Percentiles rank a stretch among this genome's conserved stretches.
Evolutionary conservation across 2,797 vertebrate genomes (phyloP).

Genomic region (Chrysocyon brachyurus): DNA sequence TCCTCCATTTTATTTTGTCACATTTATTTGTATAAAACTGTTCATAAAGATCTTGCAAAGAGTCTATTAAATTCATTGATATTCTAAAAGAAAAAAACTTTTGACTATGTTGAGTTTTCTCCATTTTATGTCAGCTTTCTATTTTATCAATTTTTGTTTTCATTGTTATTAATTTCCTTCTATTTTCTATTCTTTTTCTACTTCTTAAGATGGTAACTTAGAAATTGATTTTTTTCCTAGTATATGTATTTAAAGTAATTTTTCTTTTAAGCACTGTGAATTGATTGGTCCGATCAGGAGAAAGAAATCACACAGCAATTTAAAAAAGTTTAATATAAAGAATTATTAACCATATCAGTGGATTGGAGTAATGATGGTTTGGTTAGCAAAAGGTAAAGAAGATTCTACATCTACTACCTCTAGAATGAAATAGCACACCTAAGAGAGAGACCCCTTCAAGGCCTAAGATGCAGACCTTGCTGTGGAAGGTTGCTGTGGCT

Average conservation of each 20-base stretch:
- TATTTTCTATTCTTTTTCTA: not conserved
- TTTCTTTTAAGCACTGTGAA: not conserved
- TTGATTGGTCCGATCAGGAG: not conserved
- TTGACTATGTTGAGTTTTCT: slow-evolving; percentile 11
- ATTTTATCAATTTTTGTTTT: not conserved
- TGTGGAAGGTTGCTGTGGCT: not conserved
- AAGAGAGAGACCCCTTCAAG: not conserved
- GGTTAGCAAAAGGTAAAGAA: not conserved
- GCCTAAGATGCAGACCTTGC: not conserved
- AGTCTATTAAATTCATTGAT: not conserved
- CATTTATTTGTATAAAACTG: slow-evolving; percentile 35
- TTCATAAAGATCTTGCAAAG: not conserved
- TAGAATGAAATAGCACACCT: not conserved
- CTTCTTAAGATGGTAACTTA: not conserved
- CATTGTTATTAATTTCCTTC: not conserved
- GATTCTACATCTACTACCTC: not conserved
- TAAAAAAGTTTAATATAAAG: not conserved
- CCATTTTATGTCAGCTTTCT: slow-evolving; percentile 8
- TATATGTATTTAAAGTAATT: not conserved
- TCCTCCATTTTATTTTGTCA: not conserved
- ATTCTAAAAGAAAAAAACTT: not conserved
- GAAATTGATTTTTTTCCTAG: not conserved
- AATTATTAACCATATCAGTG: not conserved
- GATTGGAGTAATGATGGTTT: not conserved
- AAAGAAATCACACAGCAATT: not conserved